A percentile compares a stretch with the other conserved stretches of the same genome.
These are phyloP conservation scores for Darevskia mixta DNA, from an alignment of 2,797 vertebrate species.

Conservation along the genomic window DNA sequence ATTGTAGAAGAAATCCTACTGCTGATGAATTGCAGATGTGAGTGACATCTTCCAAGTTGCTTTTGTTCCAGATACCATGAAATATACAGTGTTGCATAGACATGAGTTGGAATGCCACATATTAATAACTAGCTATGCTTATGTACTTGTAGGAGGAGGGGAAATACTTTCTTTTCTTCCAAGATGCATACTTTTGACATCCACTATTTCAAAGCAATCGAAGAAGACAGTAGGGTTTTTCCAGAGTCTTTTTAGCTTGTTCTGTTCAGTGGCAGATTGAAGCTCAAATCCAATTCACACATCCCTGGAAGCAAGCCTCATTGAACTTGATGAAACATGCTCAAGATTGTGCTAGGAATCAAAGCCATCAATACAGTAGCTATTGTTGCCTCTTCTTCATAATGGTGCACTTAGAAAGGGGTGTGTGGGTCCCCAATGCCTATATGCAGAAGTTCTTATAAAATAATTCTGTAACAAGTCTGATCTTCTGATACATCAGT, in stretches of 20 bases:
- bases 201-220: slow-evolving; percentile 62
- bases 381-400: slow-evolving; percentile 34
- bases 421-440: neutral
- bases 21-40: slow-evolving; percentile 65
- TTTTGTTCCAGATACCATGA: slow-evolving; percentile 64
- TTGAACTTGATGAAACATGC: slow-evolving; percentile 24
- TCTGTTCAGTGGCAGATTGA: slow-evolving; percentile 40
- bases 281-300: too few species aligned
- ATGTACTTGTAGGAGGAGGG: slow-evolving; percentile 14
- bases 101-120: slow-evolving; percentile 39
- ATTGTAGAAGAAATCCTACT: neutral
- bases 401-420: neutral
- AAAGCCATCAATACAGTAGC: slow-evolving; percentile 53
- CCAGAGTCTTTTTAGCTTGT: slow-evolving; percentile 26
- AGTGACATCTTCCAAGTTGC: slow-evolving; percentile 63
- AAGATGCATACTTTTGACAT: slow-evolving; percentile 60
- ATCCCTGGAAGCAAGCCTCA: neutral
- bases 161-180: slow-evolving; percentile 19
- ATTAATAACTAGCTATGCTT: slow-evolving; percentile 58
- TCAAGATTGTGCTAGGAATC: slow-evolving; percentile 8
- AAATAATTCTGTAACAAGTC: neutral
- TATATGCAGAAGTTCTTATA: neutral
- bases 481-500: too few species aligned
- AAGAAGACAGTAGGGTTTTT: slow-evolving; percentile 12
- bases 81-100: slow-evolving; percentile 45